Percentiles rank a stretch among this genome's conserved stretches.
Evolutionary conservation across 2,888 invertebrate species (phyloP).

Genomic region (Epistrophe grossulariae): DNA sequence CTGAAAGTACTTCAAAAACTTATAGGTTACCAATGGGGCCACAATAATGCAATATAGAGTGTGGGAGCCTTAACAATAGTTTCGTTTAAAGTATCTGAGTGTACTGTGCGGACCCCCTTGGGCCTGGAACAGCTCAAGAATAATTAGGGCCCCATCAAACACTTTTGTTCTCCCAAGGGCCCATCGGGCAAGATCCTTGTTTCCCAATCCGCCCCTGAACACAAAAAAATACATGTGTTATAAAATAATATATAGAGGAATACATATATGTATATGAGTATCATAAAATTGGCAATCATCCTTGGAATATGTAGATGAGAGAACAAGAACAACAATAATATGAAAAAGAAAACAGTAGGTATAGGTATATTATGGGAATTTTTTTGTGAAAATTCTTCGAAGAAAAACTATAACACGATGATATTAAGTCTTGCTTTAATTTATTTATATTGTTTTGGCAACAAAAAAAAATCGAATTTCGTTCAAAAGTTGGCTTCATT

Average conservation of each 20-base stretch:
- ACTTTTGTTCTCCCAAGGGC: too few relatives aligned
- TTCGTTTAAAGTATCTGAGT: too few relatives aligned
- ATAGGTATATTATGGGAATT: conserved; percentile 18
- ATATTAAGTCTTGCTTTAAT: conserved; percentile 10
- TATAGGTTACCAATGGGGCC: too few relatives aligned
- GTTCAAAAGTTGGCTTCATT: conserved; percentile 54
- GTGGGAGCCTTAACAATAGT: too few relatives aligned
- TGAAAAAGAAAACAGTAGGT: conserved; percentile 7
- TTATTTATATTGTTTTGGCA: conserved; percentile 35
- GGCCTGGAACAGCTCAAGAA: too few relatives aligned
- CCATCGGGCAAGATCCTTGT: too few relatives aligned
- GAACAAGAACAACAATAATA: not conserved
- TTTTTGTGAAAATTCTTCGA: conserved; percentile 29
- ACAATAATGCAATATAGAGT: too few relatives aligned
- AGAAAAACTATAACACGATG: conserved; percentile 38
- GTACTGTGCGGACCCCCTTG: too few relatives aligned
- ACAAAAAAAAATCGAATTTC: conserved; percentile 31
- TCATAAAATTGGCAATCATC: not conserved
- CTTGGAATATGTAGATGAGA: not conserved
- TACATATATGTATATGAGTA: not conserved
- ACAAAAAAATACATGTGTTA: not conserved
- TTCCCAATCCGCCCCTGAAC: too few relatives aligned
- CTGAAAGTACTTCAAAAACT: too few relatives aligned
- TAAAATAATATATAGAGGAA: not conserved
- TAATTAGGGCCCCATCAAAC: too few relatives aligned